Percentiles rank a stretch among this genome's conserved stretches.
Conservation (phyloP, 1,140 invertebrate species). For the Panagrolaimus sp. region DNA sequence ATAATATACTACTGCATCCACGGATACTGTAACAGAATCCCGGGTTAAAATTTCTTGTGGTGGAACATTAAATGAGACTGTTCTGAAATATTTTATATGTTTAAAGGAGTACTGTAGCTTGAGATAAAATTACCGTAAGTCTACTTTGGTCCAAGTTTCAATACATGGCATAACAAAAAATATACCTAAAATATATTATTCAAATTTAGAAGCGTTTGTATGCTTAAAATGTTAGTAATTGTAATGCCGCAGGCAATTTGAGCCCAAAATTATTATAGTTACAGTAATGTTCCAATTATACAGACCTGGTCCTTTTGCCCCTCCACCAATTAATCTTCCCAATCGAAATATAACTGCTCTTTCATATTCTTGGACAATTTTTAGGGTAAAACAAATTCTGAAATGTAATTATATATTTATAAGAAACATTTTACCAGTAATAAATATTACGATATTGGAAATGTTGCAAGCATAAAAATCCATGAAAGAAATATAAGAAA, state of each 20-base stretch:
- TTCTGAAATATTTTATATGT: not conserved
- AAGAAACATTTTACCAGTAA: too few relatives aligned
- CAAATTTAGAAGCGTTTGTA: not conserved
- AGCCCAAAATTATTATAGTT: not conserved
- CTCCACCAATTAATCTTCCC: slow-evolving; percentile 65
- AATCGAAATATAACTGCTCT: slow-evolving; percentile 65
- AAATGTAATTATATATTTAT: too few relatives aligned
- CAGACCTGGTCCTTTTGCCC: slow-evolving; percentile 63
- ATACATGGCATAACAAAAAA: slow-evolving; percentile 64
- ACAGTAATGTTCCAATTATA: not conserved
- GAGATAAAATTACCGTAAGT: slow-evolving; percentile 33
- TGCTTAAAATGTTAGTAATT: too few relatives aligned
- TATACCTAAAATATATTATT: slow-evolving; percentile 37
- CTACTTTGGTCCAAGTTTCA: slow-evolving; percentile 65
- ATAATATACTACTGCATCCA: slow-evolving; percentile 36
- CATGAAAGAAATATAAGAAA: slow-evolving; percentile 62
- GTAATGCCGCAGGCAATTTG: too few relatives aligned
- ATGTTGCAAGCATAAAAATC: slow-evolving; percentile 78
- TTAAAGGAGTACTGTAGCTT: too few relatives aligned
- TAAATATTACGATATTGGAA: slow-evolving; percentile 91
- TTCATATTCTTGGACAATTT: slow-evolving; percentile 69
- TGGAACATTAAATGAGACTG: slow-evolving; percentile 71
- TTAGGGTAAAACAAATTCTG: slow-evolving; percentile 79
- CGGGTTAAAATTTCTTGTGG: slow-evolving; percentile 69
- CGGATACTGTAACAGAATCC: slow-evolving; percentile 74